Base-by-base conservation (phyloP, 2,888 invertebrate genomes). In the Dicranocentrus wangi region DNA sequence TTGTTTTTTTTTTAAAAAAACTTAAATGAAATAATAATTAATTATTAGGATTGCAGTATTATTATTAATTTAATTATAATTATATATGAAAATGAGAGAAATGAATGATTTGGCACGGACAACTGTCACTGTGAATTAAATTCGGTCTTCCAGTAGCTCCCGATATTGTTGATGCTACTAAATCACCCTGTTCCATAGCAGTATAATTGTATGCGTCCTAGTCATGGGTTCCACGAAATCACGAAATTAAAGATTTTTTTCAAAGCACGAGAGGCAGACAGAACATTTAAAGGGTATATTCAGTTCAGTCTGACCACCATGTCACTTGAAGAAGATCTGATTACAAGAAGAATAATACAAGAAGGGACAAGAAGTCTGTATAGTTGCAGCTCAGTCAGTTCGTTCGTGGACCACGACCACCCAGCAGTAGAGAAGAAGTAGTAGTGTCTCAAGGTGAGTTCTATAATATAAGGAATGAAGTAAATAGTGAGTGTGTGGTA, bases 121-220 rank as follows among this genome's bases (percentile, higher is more conserved):
- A 81, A 73, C 81, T 81, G 75, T 81, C 81, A 81, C 81, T 81
- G 81, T 81, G 81, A 70, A 81, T 76, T 58, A 81, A 76, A 69
- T 70, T 81, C 63, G 81, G 81, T 76, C 75, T 65, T 75, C 75
- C 75, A 43, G 79, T 53, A 47, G 75, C 70, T 68, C 81, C 81
- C 75, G 81, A 55, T 32, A 70, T 68, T 21, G 81, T 42, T 25
- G 81, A 61, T 32, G 81, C 75, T 55, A 70, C 43, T 27, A 75
- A 69, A 65, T 81, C 81, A 81, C 81, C 58, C 70, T 75, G 75
- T 76, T 81, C 81, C 81, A 81, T 81, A 81, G 73, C 51, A 66
- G 68, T 65, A 65, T 61, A 32, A 25, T 27, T 63, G 53, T 60
- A 17, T 43, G 61, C 15, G 28, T 63, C 55, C 69, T 69, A 51